phyloP scores from a whole-genome alignment of 2,797 vertebrate species.

The Sarcophilus harrisii region DNA sequence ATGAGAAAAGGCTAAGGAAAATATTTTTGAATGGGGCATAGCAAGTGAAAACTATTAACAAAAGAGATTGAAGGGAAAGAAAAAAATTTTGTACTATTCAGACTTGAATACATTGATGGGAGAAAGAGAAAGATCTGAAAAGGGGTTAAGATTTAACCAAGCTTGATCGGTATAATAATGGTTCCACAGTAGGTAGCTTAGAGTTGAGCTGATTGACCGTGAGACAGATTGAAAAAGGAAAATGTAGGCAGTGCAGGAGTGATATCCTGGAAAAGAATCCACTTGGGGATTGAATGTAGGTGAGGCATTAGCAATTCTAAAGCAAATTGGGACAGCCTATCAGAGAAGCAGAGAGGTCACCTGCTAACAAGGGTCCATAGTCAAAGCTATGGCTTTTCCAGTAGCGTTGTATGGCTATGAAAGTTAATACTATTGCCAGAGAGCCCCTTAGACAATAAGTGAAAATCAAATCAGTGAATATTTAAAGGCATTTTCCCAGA shows the following conservation, averaged over 20 bases:
- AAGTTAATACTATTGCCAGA: too few species aligned
- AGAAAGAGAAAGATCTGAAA: neutral
- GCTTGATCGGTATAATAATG: neutral
- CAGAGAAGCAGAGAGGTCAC: neutral
- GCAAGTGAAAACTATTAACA: neutral
- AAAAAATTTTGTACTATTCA: neutral
- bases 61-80: neutral
- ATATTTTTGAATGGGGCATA: neutral
- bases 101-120: neutral
- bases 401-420: neutral
- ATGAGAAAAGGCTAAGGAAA: neutral
- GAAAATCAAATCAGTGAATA: neutral
- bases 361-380: neutral
- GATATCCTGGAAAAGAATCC: neutral
- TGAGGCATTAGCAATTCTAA: neutral
- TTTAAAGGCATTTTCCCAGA: neutral
- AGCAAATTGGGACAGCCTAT: neutral
- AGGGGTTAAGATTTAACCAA: neutral
- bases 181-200: neutral
- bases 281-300: neutral
- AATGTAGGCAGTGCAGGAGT: neutral
- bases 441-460: too few species aligned
- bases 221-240: neutral
- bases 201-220: neutral
- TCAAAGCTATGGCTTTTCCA: neutral